Conservation (phyloP, 2,797 vertebrate species). For the Melanogrammus aeglefinus region DNA sequence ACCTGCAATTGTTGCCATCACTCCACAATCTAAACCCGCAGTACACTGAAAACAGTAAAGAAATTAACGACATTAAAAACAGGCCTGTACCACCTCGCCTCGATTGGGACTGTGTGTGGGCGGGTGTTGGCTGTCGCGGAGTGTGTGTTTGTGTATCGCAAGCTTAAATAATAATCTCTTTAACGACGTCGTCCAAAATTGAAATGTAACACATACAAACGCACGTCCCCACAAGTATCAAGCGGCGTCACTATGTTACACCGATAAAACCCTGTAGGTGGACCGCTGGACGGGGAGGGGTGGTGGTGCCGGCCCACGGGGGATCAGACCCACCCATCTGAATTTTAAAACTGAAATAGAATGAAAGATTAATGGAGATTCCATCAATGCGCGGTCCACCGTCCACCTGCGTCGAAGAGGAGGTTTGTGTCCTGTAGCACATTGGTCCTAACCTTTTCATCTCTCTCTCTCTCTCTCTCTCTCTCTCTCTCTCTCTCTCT, state of each 20-base stretch:
- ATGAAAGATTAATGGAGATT: constrained; percentile 58
- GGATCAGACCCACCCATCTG: constrained; percentile 12
- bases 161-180: constrained; percentile 59
- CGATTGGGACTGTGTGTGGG: constrained; percentile 49
- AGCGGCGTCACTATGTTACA: too few species aligned
- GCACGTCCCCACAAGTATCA: constrained; percentile 26
- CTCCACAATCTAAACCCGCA: too few species aligned
- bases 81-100: constrained; percentile 32
- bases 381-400: constrained; percentile 46
- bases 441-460: not conserved
- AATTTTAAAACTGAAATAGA: constrained; percentile 30
- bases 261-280: too few species aligned
- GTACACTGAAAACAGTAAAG: too few species aligned
- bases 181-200: constrained; percentile 48
- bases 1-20: too few species aligned
- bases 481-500: not conserved
- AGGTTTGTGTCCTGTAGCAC: not conserved
- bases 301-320: not conserved
- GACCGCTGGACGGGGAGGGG: too few species aligned
- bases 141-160: constrained; percentile 49
- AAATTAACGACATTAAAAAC: constrained; percentile 28
- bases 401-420: not conserved
- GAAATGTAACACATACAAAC: constrained; percentile 51
- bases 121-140: constrained; percentile 47
- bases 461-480: not conserved